Evolutionary conservation across 1,140 invertebrate species (phyloP).

Genomic region (Neelides sp.): DNA sequence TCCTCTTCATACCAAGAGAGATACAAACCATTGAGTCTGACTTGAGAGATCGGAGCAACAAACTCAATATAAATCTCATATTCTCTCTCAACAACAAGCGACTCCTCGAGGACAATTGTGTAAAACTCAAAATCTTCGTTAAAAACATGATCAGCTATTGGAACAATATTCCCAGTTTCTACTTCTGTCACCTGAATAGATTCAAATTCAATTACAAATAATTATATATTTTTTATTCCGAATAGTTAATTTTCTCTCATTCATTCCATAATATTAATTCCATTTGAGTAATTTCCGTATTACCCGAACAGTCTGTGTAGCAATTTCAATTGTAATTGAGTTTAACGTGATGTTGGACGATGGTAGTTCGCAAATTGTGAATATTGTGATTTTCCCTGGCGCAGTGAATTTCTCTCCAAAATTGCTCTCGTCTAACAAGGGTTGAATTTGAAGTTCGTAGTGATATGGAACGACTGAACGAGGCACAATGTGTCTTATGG

Average conservation of each 20-base stretch:
- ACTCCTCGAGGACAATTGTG: constrained; percentile 5
- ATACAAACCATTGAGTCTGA: constrained; percentile 18
- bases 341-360: too few relatives aligned
- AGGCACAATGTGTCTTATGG: too few relatives aligned
- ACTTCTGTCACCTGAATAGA: too few relatives aligned
- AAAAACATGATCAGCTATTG: not conserved
- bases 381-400: too few relatives aligned
- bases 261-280: too few relatives aligned
- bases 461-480: not conserved
- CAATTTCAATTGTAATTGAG: too few relatives aligned
- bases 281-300: too few relatives aligned
- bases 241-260: too few relatives aligned
- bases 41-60: constrained; percentile 6
- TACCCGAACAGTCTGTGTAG: too few relatives aligned
- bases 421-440: constrained; percentile 10
- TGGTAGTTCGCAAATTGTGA: too few relatives aligned
- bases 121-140: not conserved
- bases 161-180: not conserved
- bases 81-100: constrained; percentile 1
- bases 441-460: constrained; percentile 12
- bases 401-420: constrained; percentile 9
- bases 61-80: constrained; percentile 21
- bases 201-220: too few relatives aligned
- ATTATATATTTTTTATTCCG: too few relatives aligned
- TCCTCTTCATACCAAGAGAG: constrained; percentile 11